Conservation (phyloP, 2,888 invertebrate species). For the Gonocerus acuteangulatus region DNA sequence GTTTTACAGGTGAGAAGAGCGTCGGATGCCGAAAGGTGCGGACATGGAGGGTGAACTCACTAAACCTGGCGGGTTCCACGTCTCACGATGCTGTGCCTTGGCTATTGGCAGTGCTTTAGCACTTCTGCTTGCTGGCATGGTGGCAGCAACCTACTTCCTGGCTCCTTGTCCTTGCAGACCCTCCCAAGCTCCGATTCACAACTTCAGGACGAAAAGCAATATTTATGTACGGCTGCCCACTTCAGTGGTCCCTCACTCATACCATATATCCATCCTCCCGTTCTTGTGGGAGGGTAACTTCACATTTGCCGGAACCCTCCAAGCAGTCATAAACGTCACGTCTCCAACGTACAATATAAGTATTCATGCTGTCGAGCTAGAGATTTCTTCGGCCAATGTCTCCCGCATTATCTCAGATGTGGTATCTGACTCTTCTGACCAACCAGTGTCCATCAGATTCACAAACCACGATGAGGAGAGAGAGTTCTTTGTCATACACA, state of each 20-base stretch:
- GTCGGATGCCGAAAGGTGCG: conserved; percentile 26
- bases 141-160: conserved; percentile 28
- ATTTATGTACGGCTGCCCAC: conserved; percentile 60
- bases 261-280: conserved; percentile 62
- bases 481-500: conserved; percentile 54
- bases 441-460: conserved; percentile 25
- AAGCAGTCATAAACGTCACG: conserved; percentile 43
- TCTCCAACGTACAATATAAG: conserved; percentile 54
- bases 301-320: conserved; percentile 59
- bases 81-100: conserved; percentile 28
- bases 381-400: conserved; percentile 46
- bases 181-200: conserved; percentile 57
- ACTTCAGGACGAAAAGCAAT: conserved; percentile 49
- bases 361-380: conserved; percentile 57
- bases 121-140: conserved; percentile 23
- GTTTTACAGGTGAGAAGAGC: conserved; percentile 27
- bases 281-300: conserved; percentile 68
- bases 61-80: conserved; percentile 28
- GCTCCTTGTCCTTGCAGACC: conserved; percentile 40
- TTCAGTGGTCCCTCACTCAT: conserved; percentile 59
- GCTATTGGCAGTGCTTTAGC: conserved; percentile 25
- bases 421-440: conserved; percentile 29
- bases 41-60: conserved; percentile 33
- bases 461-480: conserved; percentile 47
- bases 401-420: conserved; percentile 27